These are phyloP conservation scores for Bacillus rossius DNA, from an alignment of 1,140 invertebrate genomes.

Conservation along the genomic window DNA sequence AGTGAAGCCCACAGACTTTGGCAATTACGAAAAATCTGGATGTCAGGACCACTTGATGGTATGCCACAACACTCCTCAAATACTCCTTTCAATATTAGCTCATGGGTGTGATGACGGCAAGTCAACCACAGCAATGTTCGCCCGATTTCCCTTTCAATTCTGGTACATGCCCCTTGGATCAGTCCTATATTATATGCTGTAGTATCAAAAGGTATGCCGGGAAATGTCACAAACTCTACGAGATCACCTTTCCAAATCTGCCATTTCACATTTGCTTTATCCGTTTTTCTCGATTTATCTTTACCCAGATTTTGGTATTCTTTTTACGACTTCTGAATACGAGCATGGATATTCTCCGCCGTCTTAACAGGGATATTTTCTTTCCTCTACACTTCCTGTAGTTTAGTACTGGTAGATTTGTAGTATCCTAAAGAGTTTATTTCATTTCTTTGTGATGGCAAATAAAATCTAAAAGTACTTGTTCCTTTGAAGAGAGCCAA, in stretches of 20 bases:
- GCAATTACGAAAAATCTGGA: slow-evolving; percentile 12
- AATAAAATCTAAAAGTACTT: slow-evolving; percentile 12
- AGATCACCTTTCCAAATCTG: slow-evolving; percentile 10
- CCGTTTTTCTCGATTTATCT: too few species aligned
- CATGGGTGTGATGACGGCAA: slow-evolving; percentile 11
- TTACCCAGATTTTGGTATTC: too few species aligned
- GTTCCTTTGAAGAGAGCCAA: slow-evolving; percentile 14
- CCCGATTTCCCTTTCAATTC: too few species aligned
- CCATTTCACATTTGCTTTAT: slow-evolving; percentile 14
- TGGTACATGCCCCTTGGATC: too few species aligned
- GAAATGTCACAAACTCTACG: slow-evolving; percentile 10
- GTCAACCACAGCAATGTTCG: slow-evolving; percentile 8
- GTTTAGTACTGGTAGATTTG: slow-evolving; percentile 15
- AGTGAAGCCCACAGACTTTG: too few species aligned
- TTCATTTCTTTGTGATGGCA: slow-evolving; percentile 9
- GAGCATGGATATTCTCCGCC: too few species aligned
- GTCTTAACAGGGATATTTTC: slow-evolving; percentile 9
- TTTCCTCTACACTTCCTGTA: too few species aligned
- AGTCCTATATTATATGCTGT: too few species aligned
- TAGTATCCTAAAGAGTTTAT: slow-evolving; percentile 9
- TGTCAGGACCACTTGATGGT: slow-evolving; percentile 16
- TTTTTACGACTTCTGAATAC: too few species aligned
- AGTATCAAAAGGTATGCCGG: too few species aligned
- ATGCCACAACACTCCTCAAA: slow-evolving; percentile 9
- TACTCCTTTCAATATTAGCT: slow-evolving; percentile 7